Base-by-base conservation (phyloP, 1,140 invertebrate genomes). In the Drosophila triauraria region DNA sequence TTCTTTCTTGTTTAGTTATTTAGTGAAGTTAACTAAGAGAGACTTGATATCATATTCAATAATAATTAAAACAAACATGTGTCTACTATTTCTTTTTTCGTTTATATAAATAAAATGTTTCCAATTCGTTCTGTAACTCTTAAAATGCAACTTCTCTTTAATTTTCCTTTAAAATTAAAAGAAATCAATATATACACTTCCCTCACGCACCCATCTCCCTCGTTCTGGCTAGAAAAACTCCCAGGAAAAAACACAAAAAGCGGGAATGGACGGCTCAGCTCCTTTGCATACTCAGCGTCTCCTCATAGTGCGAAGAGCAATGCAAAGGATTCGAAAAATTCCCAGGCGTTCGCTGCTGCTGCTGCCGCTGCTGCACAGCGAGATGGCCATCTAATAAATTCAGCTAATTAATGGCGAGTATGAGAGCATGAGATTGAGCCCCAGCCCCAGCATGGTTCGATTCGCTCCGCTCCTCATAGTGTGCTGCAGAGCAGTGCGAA, bases 321-420 rank as follows among this genome's bases (percentile, higher is more conserved):
- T 88, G 86, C 82, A 79, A 90, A 81, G 85, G 82, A 90, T 90
- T 85, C 75, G 25, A 80, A 90, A 90, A 91, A 90, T 90, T 90
- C 85, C 85, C 85, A 90, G 82, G 85, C 85, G 82, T 91, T 90
- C 76, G 81, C 44, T 54, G 61, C 61, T 48, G 60, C 75, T 9
- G 30, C 30, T 5, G 25, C 25, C 9, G 68, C 60, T 60, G 68
- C 59, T 62, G 57, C 75, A 78, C 75, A 78, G 75, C 57, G 68
- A 87, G 85, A 91, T 91, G 85, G 64, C 82, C 90, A 91, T 91
- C 88, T 91, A 91, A 91, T 91, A 91, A 91, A 91, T 91, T 91
- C 84, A 91, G 91, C 88, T 91, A 91, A 91, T 91, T 91, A 91
- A 91, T 91, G 88, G 90, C 88, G 79, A 91, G 86, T 90, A 90